Conservation (phyloP, 2,888 invertebrate species). For the Phlogophora meticulosa region DNA sequence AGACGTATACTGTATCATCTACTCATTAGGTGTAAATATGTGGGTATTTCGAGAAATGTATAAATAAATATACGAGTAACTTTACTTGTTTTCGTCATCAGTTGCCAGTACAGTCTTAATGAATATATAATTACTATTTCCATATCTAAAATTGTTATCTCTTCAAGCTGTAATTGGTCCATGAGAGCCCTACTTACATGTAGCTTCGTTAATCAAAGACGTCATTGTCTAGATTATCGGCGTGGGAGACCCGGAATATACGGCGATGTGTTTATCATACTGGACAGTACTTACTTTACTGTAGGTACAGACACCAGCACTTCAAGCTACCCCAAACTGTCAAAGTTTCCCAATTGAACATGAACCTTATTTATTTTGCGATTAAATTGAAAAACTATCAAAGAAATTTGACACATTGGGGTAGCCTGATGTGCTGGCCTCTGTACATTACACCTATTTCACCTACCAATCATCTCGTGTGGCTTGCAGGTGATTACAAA, state of each 20-base stretch:
- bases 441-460: constrained; percentile 1
- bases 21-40: neutral
- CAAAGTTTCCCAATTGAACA: no score
- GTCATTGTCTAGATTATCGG: constrained; percentile 78
- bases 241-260: constrained; percentile 81
- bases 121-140: constrained; percentile 51
- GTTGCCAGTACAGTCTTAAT: constrained; percentile 30
- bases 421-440: no score
- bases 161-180: constrained; percentile 53
- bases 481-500: constrained; percentile 1
- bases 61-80: neutral
- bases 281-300: constrained; percentile 33
- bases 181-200: constrained; percentile 63
- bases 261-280: constrained; percentile 61
- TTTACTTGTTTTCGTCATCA: constrained; percentile 25
- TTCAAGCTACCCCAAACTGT: no score
- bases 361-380: no score
- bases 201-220: constrained; percentile 70
- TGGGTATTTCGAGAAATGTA: neutral
- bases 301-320: no score
- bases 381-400: no score
- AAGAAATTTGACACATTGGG: no score
- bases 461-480: constrained; percentile 11
- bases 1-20: constrained; percentile 14
- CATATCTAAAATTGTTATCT: constrained; percentile 58